Evolutionary conservation across 2,888 invertebrate species (phyloP).

Genomic region (Phaedon cochleariae): DNA sequence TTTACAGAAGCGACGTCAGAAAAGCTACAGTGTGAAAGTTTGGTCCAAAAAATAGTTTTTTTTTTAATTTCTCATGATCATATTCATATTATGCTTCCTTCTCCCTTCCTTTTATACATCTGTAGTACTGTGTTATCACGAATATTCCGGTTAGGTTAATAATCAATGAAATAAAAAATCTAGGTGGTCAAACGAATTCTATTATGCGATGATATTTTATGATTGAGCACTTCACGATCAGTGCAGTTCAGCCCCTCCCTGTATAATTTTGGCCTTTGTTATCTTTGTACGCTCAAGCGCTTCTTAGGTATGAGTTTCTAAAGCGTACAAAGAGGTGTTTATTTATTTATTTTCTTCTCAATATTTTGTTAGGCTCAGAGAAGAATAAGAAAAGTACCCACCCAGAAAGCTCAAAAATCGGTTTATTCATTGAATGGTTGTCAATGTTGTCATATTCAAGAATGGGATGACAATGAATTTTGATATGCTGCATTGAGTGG

Average conservation of each 20-base stretch:
- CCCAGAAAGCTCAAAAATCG: background rate
- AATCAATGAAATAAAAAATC: too few relatives aligned
- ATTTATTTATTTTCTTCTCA: slow-evolving; percentile 23
- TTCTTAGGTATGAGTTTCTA: slow-evolving; percentile 11
- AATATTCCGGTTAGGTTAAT: too few relatives aligned
- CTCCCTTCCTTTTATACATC: too few relatives aligned
- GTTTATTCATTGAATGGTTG: background rate
- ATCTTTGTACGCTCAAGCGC: slow-evolving; percentile 1
- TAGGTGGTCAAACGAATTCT: too few relatives aligned
- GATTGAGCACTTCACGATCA: too few relatives aligned
- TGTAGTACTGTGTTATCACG: too few relatives aligned
- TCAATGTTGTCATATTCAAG: background rate
- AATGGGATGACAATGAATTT: background rate
- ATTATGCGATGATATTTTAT: too few relatives aligned
- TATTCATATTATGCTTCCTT: too few relatives aligned
- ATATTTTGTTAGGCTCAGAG: slow-evolving; percentile 8
- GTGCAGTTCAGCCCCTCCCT: background rate
- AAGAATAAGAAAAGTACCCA: slow-evolving; percentile 1
- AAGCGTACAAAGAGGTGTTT: slow-evolving; percentile 23
- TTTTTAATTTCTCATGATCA: too few relatives aligned
- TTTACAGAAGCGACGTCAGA: too few relatives aligned
- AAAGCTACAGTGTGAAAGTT: too few relatives aligned
- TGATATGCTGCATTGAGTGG: background rate
- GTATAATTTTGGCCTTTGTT: slow-evolving; percentile 6
- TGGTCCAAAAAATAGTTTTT: too few relatives aligned